Percentiles rank a stretch among this genome's conserved stretches.
phyloP scores from a whole-genome alignment of 2,797 vertebrate species.

The Knipowitschia caucasica region DNA sequence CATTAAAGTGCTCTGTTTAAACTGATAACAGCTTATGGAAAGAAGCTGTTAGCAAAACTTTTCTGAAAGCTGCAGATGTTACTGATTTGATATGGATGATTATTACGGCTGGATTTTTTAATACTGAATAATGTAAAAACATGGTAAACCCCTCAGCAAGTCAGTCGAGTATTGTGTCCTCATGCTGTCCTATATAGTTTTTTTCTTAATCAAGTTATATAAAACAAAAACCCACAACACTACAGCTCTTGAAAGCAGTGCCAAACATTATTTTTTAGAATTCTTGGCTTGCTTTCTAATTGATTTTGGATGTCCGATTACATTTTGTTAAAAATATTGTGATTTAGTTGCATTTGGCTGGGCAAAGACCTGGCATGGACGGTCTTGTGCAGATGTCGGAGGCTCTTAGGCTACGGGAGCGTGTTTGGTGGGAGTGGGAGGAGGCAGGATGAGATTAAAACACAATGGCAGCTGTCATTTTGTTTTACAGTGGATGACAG shows the following conservation, averaged over 20 bases:
- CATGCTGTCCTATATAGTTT: too few relatives aligned
- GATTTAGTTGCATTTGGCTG: background rate
- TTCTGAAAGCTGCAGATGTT: too few relatives aligned
- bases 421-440: slow-evolving; percentile 2
- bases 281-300: background rate
- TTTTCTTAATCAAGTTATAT: too few relatives aligned
- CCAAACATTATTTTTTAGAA: background rate
- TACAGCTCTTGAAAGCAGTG: too few relatives aligned
- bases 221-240: background rate
- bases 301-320: slow-evolving; percentile 4
- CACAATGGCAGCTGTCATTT: slow-evolving; percentile 30
- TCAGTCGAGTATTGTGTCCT: too few relatives aligned
- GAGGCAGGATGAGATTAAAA: slow-evolving; percentile 17
- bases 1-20: too few relatives aligned
- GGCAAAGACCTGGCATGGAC: background rate
- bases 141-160: too few relatives aligned
- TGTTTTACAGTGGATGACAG: slow-evolving; percentile 21
- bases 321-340: slow-evolving; percentile 2
- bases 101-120: too few relatives aligned
- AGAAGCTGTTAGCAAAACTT: too few relatives aligned
- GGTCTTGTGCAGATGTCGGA: background rate
- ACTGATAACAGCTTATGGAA: too few relatives aligned
- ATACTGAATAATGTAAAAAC: too few relatives aligned
- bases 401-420: slow-evolving; percentile 6
- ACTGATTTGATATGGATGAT: too few relatives aligned